These are phyloP conservation scores for Xyrichtys novacula DNA, from an alignment of 2,797 vertebrate genomes.

Conservation along the genomic window DNA sequence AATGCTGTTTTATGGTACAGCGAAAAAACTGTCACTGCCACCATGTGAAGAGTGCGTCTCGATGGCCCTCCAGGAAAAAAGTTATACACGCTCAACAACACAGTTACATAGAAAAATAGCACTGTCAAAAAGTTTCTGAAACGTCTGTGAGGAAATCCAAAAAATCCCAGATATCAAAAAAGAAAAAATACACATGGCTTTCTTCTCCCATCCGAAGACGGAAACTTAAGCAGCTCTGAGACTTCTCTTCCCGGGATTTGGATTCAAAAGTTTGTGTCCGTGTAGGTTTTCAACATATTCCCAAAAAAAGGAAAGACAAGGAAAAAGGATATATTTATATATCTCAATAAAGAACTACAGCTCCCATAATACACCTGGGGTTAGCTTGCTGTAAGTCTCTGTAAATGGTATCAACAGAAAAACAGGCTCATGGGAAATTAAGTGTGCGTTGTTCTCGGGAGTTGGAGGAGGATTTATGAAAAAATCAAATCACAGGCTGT, in stretches of 20 bases:
- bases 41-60: slow-evolving; percentile 52
- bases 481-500: slow-evolving; percentile 38
- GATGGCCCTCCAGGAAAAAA: slow-evolving; percentile 67
- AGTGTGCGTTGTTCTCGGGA: slow-evolving; percentile 62
- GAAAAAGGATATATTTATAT: slow-evolving; percentile 16
- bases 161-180: slow-evolving; percentile 72
- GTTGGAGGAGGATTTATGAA: slow-evolving; percentile 49
- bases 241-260: slow-evolving; percentile 65
- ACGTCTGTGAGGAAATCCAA: slow-evolving; percentile 71
- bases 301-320: slow-evolving; percentile 36
- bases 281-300: slow-evolving; percentile 61
- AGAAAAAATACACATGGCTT: slow-evolving; percentile 39
- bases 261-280: slow-evolving; percentile 57
- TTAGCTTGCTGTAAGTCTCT: slow-evolving; percentile 54
- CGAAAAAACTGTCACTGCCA: slow-evolving; percentile 54
- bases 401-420: slow-evolving; percentile 53
- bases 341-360: slow-evolving; percentile 50
- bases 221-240: slow-evolving; percentile 47
- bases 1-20: slow-evolving; percentile 65
- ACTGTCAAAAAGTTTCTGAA: slow-evolving; percentile 82
- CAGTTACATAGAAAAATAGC: slow-evolving; percentile 86
- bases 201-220: slow-evolving; percentile 46
- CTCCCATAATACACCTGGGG: slow-evolving; percentile 71
- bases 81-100: slow-evolving; percentile 73
- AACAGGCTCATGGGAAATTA: slow-evolving; percentile 65